Base-by-base conservation (phyloP, 2,113 vertebrate species). In the Dryoscopus gambensis region DNA sequence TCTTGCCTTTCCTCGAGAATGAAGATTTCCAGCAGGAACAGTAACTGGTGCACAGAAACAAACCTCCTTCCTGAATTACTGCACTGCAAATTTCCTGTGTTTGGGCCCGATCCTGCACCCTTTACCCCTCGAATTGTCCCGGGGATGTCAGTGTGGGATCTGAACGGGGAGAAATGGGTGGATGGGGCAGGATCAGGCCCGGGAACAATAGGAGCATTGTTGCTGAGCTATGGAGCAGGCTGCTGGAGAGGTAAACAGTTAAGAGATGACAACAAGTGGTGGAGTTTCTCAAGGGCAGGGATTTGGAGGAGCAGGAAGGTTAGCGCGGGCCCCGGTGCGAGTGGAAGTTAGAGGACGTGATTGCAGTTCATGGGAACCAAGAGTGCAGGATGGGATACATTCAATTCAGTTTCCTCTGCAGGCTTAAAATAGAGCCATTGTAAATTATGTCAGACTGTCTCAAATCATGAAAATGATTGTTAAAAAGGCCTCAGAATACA, bases 401-500 rank as follows among this genome's bases (percentile, higher is more conserved):
- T 99, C 99, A 99, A 99, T 98, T 99, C 97, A 96, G 98, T 98
- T 99, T 99, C 99, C 99, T 99, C 98, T 98, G 98, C 98, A 90
- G 97, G 98, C 99, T 98, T 98, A 99, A 99, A 99, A 99, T 99
- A 99, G 99, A 98, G 98, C 99, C 98, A 99, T 99, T 99, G 99
- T 99, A 98, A 99, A 99, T 98, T 98, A 98, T 98, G 98, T 99
- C 98, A 98, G 98, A 98, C 98, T 98, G 98, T 99, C 98, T 98
- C 97, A 96, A 99, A 98, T 98, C 98, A 97, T 98, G 98, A 99
- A 98, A 98, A 98, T 98, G 97, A 98, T 98, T 99, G 98, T 98
- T 99, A 98, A 97, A 98, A 98, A 98, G 97, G 96, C 91, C 96
- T 98, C 96, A 33, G 97, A 97, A 98, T 98, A 97, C 98, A 99